These are phyloP conservation scores for Palloptera scutellata DNA, from an alignment of 2,888 invertebrate genomes.

Conservation along the genomic window DNA sequence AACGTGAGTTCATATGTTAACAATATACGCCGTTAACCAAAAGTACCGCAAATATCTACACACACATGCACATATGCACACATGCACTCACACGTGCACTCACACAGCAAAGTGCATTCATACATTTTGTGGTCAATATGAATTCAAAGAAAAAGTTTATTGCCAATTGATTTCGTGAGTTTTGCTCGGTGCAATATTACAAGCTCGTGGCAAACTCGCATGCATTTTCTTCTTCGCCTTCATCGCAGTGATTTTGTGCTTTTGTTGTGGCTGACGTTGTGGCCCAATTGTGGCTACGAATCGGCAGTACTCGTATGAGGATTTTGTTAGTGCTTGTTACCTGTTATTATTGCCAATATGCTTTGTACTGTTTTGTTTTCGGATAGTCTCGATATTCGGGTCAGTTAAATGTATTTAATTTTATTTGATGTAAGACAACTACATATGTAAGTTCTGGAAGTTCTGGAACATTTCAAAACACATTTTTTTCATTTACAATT, in stretches of 20 bases:
- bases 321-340: background rate
- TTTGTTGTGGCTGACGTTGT: slow-evolving; percentile 27
- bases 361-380: too few species aligned
- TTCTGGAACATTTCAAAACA: too few species aligned
- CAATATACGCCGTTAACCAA: slow-evolving; percentile 37
- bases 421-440: too few species aligned
- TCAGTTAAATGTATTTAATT: too few species aligned
- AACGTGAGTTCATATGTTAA: slow-evolving; percentile 44
- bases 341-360: too few species aligned
- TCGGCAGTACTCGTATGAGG: background rate
- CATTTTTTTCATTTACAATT: too few species aligned
- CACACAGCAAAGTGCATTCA: background rate
- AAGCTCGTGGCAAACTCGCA: slow-evolving; percentile 20
- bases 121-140: slow-evolving; percentile 26
- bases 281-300: slow-evolving; percentile 39
- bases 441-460: too few species aligned
- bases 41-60: slow-evolving; percentile 42
- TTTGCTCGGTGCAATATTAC: background rate
- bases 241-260: background rate
- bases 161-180: slow-evolving; percentile 32
- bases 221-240: slow-evolving; percentile 36
- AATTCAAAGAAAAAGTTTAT: background rate
- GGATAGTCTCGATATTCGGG: too few species aligned
- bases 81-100: too few species aligned
- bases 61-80: background rate